Base-by-base conservation (phyloP, 2,888 invertebrate genomes). In the Ptilodon capucinus region DNA sequence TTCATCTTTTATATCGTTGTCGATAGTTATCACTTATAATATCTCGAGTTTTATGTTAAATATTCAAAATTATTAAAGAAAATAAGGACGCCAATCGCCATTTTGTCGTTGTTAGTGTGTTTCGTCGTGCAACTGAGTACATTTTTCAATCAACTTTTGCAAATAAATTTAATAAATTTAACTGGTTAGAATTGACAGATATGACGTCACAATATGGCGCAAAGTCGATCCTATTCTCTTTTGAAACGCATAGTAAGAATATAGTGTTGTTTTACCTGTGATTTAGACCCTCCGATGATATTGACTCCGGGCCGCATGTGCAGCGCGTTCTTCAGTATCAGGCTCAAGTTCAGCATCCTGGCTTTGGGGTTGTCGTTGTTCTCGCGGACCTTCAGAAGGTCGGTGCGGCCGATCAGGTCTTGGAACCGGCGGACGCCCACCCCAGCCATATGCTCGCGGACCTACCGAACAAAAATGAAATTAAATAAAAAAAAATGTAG, bases 361-460 rank as follows among this genome's bases (percentile, higher is more conserved):
- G 98, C 97, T 86, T 99, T 99, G 1, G 93, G 92, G 68, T 94
- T 94, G 8, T 93, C 88, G 23, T 93, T 93, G 51, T 93, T 92
- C 57, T 96, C 95, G 14, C 94, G 92, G 8, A 95, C 94, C 77
- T 95, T 95, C 21, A 99, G 91, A 18, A 98, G 86, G 84, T 98
- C 98, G 0, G 98, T 98, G 44, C 97, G 94, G 0, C 98, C 98
- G 64, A 99, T 94, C 45, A 99, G 91, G 65, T 99, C 98, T 80
- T 97, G 96, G 92, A 97, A 96, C 57, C 93, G 94, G 11, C 95
- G 92, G 35, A 99, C 95, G 4, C 99, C 99, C 55, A 99, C 91
- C 44, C 94, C 94, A 0, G 99, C 97, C 97, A 99, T 98, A 74
- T 96, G 94, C 48, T 93, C 90, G 40, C 99, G 95, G 9, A 98